phyloP scores from a whole-genome alignment of 2,888 invertebrate species.

The Ferrisia virgata region DNA sequence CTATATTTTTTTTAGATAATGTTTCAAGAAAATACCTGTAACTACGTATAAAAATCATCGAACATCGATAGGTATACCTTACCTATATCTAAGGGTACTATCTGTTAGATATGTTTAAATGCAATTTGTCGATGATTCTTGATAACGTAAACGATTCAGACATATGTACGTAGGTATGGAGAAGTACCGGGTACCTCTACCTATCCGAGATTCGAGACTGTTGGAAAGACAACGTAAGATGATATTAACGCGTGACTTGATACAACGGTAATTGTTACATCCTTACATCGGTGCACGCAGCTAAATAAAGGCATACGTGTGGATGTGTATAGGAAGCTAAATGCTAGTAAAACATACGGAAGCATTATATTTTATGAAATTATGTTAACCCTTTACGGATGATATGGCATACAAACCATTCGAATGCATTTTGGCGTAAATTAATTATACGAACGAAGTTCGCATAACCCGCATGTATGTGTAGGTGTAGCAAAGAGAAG shows the following conservation, averaged over 20 bases:
- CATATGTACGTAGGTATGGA: not conserved
- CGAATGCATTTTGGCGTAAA: constrained; percentile 21
- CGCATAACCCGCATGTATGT: not conserved
- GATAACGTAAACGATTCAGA: not conserved
- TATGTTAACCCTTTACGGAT: constrained; percentile 13
- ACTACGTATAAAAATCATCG: too few relatives aligned
- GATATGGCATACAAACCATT: not conserved
- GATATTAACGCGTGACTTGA: not conserved
- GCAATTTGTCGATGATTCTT: not conserved
- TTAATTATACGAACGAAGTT: not conserved
- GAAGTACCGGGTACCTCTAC: too few relatives aligned
- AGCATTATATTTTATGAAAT: constrained; percentile 10
- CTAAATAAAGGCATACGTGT: not conserved
- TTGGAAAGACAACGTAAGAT: not conserved
- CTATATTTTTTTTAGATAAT: not conserved
- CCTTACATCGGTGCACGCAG: not conserved
- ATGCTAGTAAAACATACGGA: not conserved
- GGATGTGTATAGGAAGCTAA: not conserved
- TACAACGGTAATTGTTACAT: not conserved
- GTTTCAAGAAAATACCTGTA: too few relatives aligned
- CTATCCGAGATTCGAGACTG: not conserved
- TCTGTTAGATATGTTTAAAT: not conserved
- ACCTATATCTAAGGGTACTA: too few relatives aligned
- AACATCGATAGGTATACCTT: too few relatives aligned
- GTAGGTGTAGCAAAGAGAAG: not conserved